Evolutionary conservation across 92 coral and sea anemone genomes (phyloP), one percentile per base, ranked within the genome.

Genomic region (Epizoanthus fatuus): DNA sequence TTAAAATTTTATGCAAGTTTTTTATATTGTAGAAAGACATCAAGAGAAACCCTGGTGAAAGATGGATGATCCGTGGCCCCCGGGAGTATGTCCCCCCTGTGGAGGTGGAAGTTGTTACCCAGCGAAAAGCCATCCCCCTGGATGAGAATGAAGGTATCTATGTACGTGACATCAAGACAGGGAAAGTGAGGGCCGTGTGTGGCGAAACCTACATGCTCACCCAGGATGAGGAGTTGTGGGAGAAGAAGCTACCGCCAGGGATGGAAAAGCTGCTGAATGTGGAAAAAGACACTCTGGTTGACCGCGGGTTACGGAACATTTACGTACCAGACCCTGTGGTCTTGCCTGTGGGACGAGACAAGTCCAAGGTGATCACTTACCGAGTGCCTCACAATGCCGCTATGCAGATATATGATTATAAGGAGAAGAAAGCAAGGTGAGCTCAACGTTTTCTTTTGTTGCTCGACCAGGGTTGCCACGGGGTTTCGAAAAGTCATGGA

Each of bases 31-130:
- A 92, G 95, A 82, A 93, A 83, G 90, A 86, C 55, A 64, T 94
- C 17, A 52, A 78, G 40, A 87, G 96, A 77, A 89, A 89, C 4
- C 99, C 99, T 19, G 99, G 99, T 73, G 99, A 97, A 87, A 94
- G 98, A 68, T 97, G 99, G 99, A 97, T 97, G 99, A 97, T 97
- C 80, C 89, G 99, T 63, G 99, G 99, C 42, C 99, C 99, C 69
- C 94, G 96, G 76, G 99, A 97, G 81, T 97, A 97, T 79, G 98
- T 97, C 64, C 99, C 99, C 22, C 98, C 98, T 14, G 99, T 97
- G 3, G 92, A 97, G 64, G 98, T 97, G 3, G 99, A 97, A 86
- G 99, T 97, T 66, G 90, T 85, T 22, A 96, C 98, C 57, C 87
- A 86, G 60, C 89, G 98, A 17, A 97, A 95, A 86, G 99, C 99